Evolutionary conservation across 2,888 invertebrate genomes (phyloP).

Genomic region (Drosophila rellima): DNA sequence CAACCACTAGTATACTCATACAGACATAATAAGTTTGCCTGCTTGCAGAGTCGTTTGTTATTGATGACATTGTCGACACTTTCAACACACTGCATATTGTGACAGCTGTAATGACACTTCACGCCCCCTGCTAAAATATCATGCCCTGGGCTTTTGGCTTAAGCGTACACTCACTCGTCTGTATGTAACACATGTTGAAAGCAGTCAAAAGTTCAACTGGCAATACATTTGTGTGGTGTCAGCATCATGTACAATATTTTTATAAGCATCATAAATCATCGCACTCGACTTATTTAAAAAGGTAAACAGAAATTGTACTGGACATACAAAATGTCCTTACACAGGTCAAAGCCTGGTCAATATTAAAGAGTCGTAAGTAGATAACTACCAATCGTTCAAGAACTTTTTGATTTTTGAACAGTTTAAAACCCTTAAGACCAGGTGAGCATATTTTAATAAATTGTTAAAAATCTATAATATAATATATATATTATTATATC

Average conservation of each 20-base stretch:
- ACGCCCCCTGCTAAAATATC: constrained; percentile 23
- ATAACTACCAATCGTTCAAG: not conserved
- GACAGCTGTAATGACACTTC: constrained; percentile 64
- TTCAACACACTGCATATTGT: constrained; percentile 34
- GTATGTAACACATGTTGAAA: constrained; percentile 14
- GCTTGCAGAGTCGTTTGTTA: constrained; percentile 45
- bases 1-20: not conserved
- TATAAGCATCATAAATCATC: constrained; percentile 53
- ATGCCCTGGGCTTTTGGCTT: constrained; percentile 23
- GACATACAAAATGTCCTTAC: constrained; percentile 7
- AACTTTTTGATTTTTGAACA: too few relatives aligned
- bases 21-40: constrained; percentile 23
- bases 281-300: constrained; percentile 24
- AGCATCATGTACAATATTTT: constrained; percentile 28
- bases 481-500: too few relatives aligned
- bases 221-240: constrained; percentile 31
- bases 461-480: too few relatives aligned
- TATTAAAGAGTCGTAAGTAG: not conserved
- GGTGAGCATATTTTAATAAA: too few relatives aligned
- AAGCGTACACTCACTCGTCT: not conserved
- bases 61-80: constrained; percentile 64
- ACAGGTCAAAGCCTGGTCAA: not conserved
- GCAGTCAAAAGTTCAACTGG: constrained; percentile 34
- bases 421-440: too few relatives aligned
- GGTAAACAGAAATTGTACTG: constrained; percentile 24